Percentiles rank a stretch among this genome's conserved stretches.
Conservation (phyloP, 35 echinoderm and acorn worm species). For the Lytechinus variegatus region DNA sequence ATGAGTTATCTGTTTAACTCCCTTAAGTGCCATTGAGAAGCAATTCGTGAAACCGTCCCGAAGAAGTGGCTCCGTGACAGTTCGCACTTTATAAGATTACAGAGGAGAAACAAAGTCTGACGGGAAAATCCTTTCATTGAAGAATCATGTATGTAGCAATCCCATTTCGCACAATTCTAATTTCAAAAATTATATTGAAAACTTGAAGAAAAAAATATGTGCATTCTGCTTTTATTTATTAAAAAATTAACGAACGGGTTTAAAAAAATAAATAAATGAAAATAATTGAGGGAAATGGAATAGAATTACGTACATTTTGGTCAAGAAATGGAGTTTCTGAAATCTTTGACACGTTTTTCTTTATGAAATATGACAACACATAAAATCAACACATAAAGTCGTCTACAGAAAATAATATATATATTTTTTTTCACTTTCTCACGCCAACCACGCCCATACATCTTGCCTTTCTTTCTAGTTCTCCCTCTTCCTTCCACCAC, state of each 20-base stretch:
- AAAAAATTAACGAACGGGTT: neutral
- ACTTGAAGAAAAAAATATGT: neutral
- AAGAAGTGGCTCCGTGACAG: neutral
- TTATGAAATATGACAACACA: no score
- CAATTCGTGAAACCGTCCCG: neutral
- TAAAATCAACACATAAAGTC: no score
- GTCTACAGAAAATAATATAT: no score
- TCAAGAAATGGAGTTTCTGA: no score
- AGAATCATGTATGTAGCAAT: neutral
- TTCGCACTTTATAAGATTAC: neutral
- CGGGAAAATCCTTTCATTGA: neutral
- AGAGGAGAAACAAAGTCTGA: neutral
- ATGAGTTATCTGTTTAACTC: constrained; percentile 4
- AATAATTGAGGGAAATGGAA: neutral
- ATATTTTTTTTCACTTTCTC: no score
- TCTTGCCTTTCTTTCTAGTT: no score
- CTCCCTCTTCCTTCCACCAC: neutral
- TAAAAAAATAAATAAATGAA: neutral
- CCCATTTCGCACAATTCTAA: neutral
- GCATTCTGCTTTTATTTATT: neutral
- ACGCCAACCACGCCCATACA: no score
- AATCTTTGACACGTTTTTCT: no score
- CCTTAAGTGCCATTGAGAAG: neutral
- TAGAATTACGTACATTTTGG: neutral
- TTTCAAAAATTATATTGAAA: neutral